Base-by-base conservation (phyloP, 2,113 vertebrate species). In the Petrocephalus microphthalmus region DNA sequence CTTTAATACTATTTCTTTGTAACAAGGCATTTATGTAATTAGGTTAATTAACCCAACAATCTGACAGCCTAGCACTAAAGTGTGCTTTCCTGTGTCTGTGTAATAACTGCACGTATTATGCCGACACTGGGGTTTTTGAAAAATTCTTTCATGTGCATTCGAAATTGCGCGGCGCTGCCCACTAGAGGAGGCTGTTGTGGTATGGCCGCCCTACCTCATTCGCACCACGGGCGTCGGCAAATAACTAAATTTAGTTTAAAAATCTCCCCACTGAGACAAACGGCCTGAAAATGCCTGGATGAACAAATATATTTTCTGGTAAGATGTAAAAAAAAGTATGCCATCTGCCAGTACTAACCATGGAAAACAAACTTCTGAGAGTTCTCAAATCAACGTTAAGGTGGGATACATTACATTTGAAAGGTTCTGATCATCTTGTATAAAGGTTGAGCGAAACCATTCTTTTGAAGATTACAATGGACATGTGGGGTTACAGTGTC, bases 141-240 rank as follows among this genome's bases (percentile, higher is more conserved):
- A 45, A 20, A 20, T 19, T 45, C 37, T 37, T 86, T 37, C 54
- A 37, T 42, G 52, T 86, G 19, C 54, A 7, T 42, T 42, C 5
- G 53, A 86, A 56, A 86, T n/a, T 19, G 54, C 1, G 15, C 2
- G 47, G 64, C 29, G 83, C 33, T 53, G 87, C 87, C 90, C 94
- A 90, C 94, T 94, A 92, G 94, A 93, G 94, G 94, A 93, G 93
- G 94, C 93, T 94, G 90, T 92, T 89, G 86, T 87, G 88, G 90
- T 90, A 89, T 93, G 17, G 7, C 7, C 54, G 17, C 7, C 29
- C 25, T 8, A 54, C 52, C n/a, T 56, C 51, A 10, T 42, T 78
- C 29, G 29, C 15, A 42, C 71, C 33, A 78, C 33, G 15, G 33
- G 25, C 17, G 71, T 42, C 33, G 2, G 37, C 33, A 42, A 17